Evolutionary conservation across 1,140 invertebrate genomes (phyloP).

Genomic region (Rhopalosiphum padi): DNA sequence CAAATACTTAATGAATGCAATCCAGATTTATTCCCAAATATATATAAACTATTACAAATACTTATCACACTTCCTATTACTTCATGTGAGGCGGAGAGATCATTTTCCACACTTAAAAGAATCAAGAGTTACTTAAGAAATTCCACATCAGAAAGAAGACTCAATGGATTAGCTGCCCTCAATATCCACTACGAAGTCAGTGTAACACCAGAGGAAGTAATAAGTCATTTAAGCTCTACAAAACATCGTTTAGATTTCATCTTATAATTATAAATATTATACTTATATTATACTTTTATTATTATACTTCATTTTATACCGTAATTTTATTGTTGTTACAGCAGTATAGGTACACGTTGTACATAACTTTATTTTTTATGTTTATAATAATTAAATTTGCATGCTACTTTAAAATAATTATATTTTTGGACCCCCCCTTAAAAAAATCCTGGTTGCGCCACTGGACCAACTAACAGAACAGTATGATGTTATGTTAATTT

Average conservation of each 20-base stretch:
- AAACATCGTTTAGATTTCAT: no score
- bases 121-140: slow-evolving; percentile 31
- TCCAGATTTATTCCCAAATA: background rate
- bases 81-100: slow-evolving; percentile 19
- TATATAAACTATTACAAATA: background rate
- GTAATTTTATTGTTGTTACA: no score
- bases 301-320: no score
- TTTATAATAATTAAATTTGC: background rate
- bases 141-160: background rate
- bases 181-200: background rate
- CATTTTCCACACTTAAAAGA: background rate
- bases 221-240: no score
- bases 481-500: no score
- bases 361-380: no score
- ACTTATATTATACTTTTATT: no score
- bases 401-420: background rate
- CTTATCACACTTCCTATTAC: slow-evolving; percentile 33
- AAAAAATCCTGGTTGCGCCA: no score
- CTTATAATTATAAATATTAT: no score
- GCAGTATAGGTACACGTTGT: no score
- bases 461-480: background rate
- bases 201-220: no score
- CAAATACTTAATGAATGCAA: background rate
- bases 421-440: no score
- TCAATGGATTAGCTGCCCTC: slow-evolving; percentile 17